Evolutionary conservation across 2,113 vertebrate genomes (phyloP).

Genomic region (Abramis brama): DNA sequence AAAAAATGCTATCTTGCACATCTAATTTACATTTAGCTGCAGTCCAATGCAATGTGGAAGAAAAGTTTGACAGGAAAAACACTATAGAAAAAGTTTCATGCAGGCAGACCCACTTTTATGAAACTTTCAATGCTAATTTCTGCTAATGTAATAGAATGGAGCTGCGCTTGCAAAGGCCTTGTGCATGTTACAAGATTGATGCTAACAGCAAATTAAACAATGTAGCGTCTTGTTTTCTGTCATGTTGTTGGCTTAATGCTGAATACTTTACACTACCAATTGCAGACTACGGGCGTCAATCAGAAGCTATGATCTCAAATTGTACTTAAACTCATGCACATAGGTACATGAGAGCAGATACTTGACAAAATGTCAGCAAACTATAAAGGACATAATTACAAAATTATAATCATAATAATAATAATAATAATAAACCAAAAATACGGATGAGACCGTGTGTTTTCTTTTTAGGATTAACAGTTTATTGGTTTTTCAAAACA

Average conservation of each 20-base stretch:
- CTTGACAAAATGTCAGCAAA: background rate
- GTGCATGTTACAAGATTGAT: background rate
- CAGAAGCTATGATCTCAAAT: background rate
- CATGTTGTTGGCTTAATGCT: background rate
- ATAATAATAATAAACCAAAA: background rate
- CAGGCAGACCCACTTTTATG: background rate
- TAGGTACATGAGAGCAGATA: background rate
- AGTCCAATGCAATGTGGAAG: background rate
- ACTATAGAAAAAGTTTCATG: background rate
- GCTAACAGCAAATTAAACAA: background rate
- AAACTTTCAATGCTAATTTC: constrained; percentile 10
- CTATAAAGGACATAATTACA: background rate
- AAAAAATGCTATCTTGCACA: constrained; percentile 9
- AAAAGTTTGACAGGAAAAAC: constrained; percentile 19
- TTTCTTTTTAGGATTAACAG: too few relatives aligned
- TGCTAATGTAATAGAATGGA: background rate
- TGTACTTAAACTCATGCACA: background rate
- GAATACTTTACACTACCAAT: background rate
- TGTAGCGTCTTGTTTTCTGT: background rate
- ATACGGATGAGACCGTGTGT: background rate
- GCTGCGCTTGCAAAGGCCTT: background rate
- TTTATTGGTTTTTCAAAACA: too few relatives aligned
- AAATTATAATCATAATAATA: background rate
- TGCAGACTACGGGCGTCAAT: background rate
- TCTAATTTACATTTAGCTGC: constrained; percentile 26